Conservation (phyloP, 2,797 vertebrate genomes). For the Epinephelus coioides region DNA sequence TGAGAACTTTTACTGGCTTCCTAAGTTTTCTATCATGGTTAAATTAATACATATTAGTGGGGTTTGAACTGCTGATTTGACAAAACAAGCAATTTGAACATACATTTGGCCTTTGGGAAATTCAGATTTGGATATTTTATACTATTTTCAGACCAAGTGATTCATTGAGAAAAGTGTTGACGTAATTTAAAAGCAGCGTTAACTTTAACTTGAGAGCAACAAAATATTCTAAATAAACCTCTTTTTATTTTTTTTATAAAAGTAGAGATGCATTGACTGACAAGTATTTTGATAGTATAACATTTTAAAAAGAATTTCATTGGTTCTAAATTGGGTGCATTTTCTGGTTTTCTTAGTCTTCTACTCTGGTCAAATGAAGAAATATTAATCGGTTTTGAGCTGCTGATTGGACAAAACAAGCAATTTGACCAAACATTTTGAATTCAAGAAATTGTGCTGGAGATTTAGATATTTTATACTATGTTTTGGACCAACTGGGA, state of each 20-base stretch:
- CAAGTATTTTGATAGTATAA: background rate
- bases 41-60: background rate
- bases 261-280: background rate
- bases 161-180: too few species aligned
- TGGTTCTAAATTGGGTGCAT: background rate
- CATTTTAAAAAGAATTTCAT: background rate
- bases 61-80: too few species aligned
- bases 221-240: background rate
- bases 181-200: too few species aligned
- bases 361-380: background rate
- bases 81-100: background rate
- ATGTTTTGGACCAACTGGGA: background rate
- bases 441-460: too few species aligned
- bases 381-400: background rate
- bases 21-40: too few species aligned
- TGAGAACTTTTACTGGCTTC: background rate
- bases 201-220: background rate
- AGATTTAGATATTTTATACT: background rate
- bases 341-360: background rate
- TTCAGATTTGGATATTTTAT: too few species aligned
- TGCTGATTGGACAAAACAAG: background rate
- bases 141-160: too few species aligned
- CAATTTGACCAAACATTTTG: too few species aligned
- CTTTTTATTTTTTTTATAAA: background rate
- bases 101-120: background rate